Evolutionary conservation across 2,113 vertebrate species (phyloP), one percentile per base, ranked within the genome.

Genomic region (Cavia porcellus): DNA sequence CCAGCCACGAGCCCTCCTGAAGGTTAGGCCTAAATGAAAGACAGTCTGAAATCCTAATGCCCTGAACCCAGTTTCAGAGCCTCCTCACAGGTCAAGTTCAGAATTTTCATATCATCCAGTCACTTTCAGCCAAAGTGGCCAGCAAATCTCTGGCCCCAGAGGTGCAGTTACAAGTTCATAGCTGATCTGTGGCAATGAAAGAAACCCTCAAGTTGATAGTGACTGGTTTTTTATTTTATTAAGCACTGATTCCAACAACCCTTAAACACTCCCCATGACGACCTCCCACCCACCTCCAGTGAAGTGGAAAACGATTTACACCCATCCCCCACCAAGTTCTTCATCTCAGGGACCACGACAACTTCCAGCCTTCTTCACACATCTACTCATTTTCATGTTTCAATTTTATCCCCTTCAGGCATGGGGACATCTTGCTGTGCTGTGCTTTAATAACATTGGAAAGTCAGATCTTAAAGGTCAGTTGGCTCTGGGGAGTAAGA

Each of bases 311-410:
- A 1, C n/a, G 35, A 14, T 52, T 75, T 45, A 25, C 42, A 13
- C 3, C 80, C 35, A 7, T 30, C 12, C 13, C 50, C 59, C 11
- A 3, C 57, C 15, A 75, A 77, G 59, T 55, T 61, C 88, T 82
- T 19, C 8, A 30, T 28, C 15, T 72, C 77, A 35, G 57, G 10
- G 83, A 22, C 72, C 74, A 57, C 47, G 11, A 64, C 52, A 62
- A 85, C 42, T 50, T 42, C 80, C 82, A 30, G 88, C 45, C 84
- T 70, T 91, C 89, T 92, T 38, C 93, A 55, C 42, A 50, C 45
- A 61, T 74, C 74, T 66, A 55, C 57, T 85, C 59, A 2, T 79
- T n/a, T 85, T 28, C 45, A 35, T 64, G 24, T 68, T 64, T 88
- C 64, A 52, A 52, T 59, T 45, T 45, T 92, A 66, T 91, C 57